Evolutionary conservation across 2,888 invertebrate genomes (phyloP).

Genomic region (Drosophila greeni): DNA sequence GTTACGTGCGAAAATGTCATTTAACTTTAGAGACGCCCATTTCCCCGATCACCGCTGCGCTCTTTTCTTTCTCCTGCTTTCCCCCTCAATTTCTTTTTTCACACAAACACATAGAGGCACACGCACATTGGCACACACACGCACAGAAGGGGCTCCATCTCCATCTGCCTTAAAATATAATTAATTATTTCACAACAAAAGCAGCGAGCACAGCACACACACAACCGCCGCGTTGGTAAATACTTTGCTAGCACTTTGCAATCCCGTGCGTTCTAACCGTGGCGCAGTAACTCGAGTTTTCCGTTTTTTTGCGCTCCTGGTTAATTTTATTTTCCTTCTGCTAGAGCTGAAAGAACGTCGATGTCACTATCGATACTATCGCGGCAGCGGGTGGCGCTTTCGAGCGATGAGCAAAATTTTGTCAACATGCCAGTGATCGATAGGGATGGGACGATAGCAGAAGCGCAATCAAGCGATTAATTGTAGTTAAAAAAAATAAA

Average conservation of each 20-base stretch:
- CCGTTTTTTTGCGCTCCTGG: slow-evolving; percentile 39
- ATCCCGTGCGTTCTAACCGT: slow-evolving; percentile 24
- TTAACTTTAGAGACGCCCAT: slow-evolving; percentile 49
- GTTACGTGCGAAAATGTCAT: slow-evolving; percentile 53
- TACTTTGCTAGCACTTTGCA: slow-evolving; percentile 26
- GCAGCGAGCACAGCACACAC: slow-evolving; percentile 10
- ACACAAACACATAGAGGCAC: slow-evolving; percentile 27
- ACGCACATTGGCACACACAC: slow-evolving; percentile 27
- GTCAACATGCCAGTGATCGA: neutral
- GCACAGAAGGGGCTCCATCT: slow-evolving; percentile 31
- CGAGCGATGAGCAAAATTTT: neutral
- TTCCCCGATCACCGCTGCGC: slow-evolving; percentile 19
- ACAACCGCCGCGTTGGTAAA: neutral
- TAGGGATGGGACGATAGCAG: neutral
- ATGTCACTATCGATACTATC: slow-evolving; percentile 1
- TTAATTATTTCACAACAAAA: slow-evolving; percentile 40
- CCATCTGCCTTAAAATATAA: slow-evolving; percentile 39
- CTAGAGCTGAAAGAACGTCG: neutral
- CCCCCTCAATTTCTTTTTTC: slow-evolving; percentile 44
- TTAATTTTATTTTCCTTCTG: slow-evolving; percentile 34
- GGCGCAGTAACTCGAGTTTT: slow-evolving; percentile 21
- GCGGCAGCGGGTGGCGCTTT: neutral
- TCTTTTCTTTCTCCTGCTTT: slow-evolving; percentile 26
- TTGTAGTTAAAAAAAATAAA: neutral
- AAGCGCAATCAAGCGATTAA: neutral